Percentiles rank a stretch among this genome's conserved stretches.
These are phyloP conservation scores for Porites rus DNA, from an alignment of 92 coral and sea anemone species.

Conservation along the genomic window DNA sequence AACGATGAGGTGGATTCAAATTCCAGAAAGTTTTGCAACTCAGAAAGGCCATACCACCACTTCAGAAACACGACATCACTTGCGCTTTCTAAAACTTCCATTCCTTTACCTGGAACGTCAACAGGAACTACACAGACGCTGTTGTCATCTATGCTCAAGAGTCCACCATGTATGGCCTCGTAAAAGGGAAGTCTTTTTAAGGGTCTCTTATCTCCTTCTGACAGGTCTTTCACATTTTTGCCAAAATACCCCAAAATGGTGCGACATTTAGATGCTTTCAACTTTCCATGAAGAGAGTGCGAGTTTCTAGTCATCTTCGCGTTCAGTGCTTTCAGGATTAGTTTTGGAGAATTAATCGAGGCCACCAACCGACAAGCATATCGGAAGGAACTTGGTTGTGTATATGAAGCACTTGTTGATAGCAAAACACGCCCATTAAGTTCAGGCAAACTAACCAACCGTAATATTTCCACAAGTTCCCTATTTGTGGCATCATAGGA, in stretches of 20 bases:
- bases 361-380: constrained; percentile 50
- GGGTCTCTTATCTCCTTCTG: background rate
- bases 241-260: constrained; percentile 51
- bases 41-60: background rate
- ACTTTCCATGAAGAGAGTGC: background rate
- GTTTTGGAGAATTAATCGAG: constrained; percentile 28
- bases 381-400: no score
- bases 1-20: constrained; percentile 35
- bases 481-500: no score
- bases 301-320: constrained; percentile 15
- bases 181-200: constrained; percentile 66
- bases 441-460: no score
- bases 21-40: constrained; percentile 37
- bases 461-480: no score
- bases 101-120: constrained; percentile 50
- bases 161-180: constrained; percentile 45
- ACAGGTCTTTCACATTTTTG: background rate
- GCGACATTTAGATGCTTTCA: background rate
- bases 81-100: constrained; percentile 23
- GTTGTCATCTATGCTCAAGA: background rate
- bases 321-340: constrained; percentile 38
- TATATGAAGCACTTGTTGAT: no score
- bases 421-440: no score
- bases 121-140: constrained; percentile 38
- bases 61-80: constrained; percentile 47